Evolutionary conservation across 2,113 vertebrate species (phyloP).

Genomic region (Eurystomus gularis): DNA sequence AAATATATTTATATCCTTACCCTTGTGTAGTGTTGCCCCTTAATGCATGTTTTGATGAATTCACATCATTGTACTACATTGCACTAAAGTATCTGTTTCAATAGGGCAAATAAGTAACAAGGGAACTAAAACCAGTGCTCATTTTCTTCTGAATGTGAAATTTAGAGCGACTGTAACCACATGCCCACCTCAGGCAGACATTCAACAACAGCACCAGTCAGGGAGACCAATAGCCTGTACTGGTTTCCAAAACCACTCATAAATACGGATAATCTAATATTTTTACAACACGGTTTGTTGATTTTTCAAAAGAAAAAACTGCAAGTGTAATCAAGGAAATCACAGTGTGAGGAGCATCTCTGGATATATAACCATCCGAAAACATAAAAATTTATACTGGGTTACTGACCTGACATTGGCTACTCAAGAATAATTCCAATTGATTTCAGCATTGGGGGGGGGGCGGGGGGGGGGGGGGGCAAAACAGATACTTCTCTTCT

Average conservation of each 20-base stretch:
- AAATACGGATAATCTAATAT: neutral
- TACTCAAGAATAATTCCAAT: neutral
- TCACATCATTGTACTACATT: conserved; percentile 14
- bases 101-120: neutral
- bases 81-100: conserved; percentile 14
- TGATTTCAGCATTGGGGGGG: neutral
- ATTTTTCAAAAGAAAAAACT: neutral
- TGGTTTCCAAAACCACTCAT: neutral
- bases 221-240: neutral
- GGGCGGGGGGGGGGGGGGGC: too few species aligned
- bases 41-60: conserved; percentile 68
- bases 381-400: neutral
- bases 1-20: conserved; percentile 67
- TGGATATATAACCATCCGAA: neutral
- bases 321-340: neutral
- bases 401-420: neutral
- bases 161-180: conserved; percentile 8
- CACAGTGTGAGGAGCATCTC: neutral
- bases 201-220: neutral
- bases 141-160: conserved; percentile 19
- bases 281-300: neutral
- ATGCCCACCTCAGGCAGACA: neutral
- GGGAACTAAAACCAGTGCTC: neutral
- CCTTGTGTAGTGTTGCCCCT: conserved; percentile 41
- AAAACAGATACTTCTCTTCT: neutral